Evolutionary conservation across 2,888 invertebrate genomes (phyloP).

Genomic region (Exocentrus adspersus): DNA sequence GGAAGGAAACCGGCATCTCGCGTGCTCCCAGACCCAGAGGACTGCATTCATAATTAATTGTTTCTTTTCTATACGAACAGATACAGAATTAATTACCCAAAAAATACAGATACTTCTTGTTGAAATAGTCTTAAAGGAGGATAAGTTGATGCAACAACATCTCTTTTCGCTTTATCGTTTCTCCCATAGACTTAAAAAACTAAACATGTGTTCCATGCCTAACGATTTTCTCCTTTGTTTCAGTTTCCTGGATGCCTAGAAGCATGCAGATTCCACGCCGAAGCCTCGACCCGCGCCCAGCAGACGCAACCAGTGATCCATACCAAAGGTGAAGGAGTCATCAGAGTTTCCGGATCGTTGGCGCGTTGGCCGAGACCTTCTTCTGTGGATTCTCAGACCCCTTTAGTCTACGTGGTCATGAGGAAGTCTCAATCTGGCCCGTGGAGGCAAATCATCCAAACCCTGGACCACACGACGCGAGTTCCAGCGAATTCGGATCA

Average conservation of each 20-base stretch:
- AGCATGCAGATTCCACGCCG: slow-evolving; percentile 76
- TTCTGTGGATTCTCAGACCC: slow-evolving; percentile 67
- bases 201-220: too few relatives aligned
- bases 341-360: slow-evolving; percentile 71
- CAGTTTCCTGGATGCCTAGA: slow-evolving; percentile 79
- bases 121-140: too few relatives aligned
- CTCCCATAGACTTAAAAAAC: too few relatives aligned
- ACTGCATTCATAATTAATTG: slow-evolving; percentile 24
- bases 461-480: slow-evolving; percentile 71
- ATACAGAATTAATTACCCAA: not conserved
- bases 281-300: slow-evolving; percentile 69
- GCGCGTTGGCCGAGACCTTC: slow-evolving; percentile 75
- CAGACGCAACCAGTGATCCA: slow-evolving; percentile 77
- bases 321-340: slow-evolving; percentile 75
- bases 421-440: slow-evolving; percentile 71
- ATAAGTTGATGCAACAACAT: too few relatives aligned
- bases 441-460: slow-evolving; percentile 75
- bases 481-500: slow-evolving; percentile 72
- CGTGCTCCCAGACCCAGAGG: not conserved
- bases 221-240: slow-evolving; percentile 53
- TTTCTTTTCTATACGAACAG: slow-evolving; percentile 33
- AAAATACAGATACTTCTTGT: not conserved
- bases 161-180: too few relatives aligned
- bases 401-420: slow-evolving; percentile 77
- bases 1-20: not conserved